Conservation (phyloP, 2,888 invertebrate species). For the Itoplectis maculator region DNA sequence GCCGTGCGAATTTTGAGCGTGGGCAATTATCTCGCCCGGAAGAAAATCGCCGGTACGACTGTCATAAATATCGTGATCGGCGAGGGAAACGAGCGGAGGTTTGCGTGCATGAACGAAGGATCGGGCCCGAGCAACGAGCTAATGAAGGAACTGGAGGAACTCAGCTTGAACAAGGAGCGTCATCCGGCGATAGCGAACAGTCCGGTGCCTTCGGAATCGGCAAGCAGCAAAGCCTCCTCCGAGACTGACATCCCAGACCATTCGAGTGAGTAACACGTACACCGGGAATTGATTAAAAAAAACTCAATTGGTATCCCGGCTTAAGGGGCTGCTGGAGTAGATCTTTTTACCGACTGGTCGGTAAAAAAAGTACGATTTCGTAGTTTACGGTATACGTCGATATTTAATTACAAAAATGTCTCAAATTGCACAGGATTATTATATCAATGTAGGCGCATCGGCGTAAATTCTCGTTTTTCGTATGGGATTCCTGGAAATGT, state of each 20-base stretch:
- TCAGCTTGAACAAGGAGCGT: conserved; percentile 83
- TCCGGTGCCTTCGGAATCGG: conserved; percentile 82
- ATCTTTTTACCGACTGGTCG: no score
- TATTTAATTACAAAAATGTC: no score
- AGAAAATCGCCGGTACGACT: conserved; percentile 83
- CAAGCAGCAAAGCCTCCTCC: conserved; percentile 81
- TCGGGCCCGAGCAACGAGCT: conserved; percentile 85
- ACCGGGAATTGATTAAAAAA: not conserved
- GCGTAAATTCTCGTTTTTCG: no score
- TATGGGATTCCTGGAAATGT: no score
- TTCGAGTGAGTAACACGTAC: conserved; percentile 68
- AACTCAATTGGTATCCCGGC: no score
- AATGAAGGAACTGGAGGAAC: conserved; percentile 86
- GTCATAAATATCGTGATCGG: conserved; percentile 79
- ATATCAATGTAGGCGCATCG: no score
- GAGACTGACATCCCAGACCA: conserved; percentile 79
- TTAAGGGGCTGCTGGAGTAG: no score
- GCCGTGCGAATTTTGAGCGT: conserved; percentile 85
- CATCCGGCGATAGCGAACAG: conserved; percentile 75
- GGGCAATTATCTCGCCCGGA: conserved; percentile 85
- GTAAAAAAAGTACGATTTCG: no score
- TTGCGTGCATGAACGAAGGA: conserved; percentile 84
- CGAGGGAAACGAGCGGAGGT: conserved; percentile 76
- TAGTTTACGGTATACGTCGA: no score
- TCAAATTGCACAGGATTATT: no score